These are phyloP conservation scores for Gymnobelideus leadbeateri DNA, from an alignment of 2,113 vertebrate species.

Conservation along the genomic window DNA sequence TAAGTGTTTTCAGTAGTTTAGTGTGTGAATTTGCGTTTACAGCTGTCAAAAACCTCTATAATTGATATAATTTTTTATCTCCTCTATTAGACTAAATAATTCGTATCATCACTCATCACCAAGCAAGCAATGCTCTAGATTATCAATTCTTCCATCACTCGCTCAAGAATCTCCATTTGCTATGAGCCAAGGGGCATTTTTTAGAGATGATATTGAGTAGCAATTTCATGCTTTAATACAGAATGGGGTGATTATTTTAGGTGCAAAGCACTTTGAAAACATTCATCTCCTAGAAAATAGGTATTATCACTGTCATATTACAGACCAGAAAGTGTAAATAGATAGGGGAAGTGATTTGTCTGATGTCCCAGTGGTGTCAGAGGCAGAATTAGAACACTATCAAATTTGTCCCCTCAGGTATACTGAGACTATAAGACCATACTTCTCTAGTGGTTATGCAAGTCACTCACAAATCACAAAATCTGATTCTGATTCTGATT, in stretches of 20 bases:
- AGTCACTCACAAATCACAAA: slow-evolving; percentile 23
- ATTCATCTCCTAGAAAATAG: slow-evolving; percentile 48
- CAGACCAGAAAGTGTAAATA: slow-evolving; percentile 48
- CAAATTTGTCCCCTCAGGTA: slow-evolving; percentile 20
- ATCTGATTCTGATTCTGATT: slow-evolving; percentile 24
- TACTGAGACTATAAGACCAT: slow-evolving; percentile 12
- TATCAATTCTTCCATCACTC: slow-evolving; percentile 22
- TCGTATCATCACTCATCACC: slow-evolving; percentile 35
- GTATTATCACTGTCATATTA: background rate
- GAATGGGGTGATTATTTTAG: slow-evolving; percentile 2
- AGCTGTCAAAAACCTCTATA: slow-evolving; percentile 54
- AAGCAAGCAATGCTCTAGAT: slow-evolving; percentile 27
- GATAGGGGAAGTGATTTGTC: slow-evolving; percentile 7
- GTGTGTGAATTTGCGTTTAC: slow-evolving; percentile 52
- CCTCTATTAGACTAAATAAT: slow-evolving; percentile 61
- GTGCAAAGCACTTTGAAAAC: slow-evolving; percentile 25
- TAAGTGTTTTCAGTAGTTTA: slow-evolving; percentile 51
- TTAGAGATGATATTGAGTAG: slow-evolving; percentile 36
- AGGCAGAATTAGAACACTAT: slow-evolving; percentile 48
- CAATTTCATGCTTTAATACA: slow-evolving; percentile 42
- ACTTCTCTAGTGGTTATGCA: slow-evolving; percentile 35
- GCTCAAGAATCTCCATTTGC: slow-evolving; percentile 36
- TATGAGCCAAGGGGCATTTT: slow-evolving; percentile 36
- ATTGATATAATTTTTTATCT: slow-evolving; percentile 52
- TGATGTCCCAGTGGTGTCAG: background rate